phyloP scores from a whole-genome alignment of 2,888 invertebrate genomes.

The Philhelius pedissequus region DNA sequence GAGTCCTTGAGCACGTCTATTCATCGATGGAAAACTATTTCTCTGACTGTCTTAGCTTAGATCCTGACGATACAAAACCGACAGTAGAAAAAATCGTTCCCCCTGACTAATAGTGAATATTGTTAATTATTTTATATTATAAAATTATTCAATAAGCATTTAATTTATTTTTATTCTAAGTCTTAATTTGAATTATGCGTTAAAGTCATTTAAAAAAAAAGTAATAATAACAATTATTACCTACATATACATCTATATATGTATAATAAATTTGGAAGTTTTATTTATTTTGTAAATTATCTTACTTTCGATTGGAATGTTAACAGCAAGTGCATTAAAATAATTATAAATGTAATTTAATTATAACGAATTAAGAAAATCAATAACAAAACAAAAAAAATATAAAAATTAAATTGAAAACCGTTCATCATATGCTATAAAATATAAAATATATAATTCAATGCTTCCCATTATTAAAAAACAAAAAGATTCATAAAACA shows the following conservation, averaged over 20 bases:
- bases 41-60: constrained; percentile 92
- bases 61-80: constrained; percentile 86
- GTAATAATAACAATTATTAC: not conserved
- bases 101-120: constrained; percentile 73
- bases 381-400: constrained; percentile 9
- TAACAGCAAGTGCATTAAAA: constrained; percentile 70
- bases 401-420: not conserved
- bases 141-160: constrained; percentile 2
- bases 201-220: constrained; percentile 37
- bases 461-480: constrained; percentile 36
- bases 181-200: not conserved
- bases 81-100: constrained; percentile 79
- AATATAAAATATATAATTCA: not conserved
- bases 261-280: not conserved
- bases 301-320: constrained; percentile 53
- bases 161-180: not conserved
- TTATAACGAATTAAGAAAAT: constrained; percentile 47
- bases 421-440: constrained; percentile 39
- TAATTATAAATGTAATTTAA: constrained; percentile 46
- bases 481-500: not conserved
- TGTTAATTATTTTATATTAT: not conserved
- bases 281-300: constrained; percentile 1
- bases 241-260: no score
- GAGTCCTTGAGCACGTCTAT: constrained; percentile 94
- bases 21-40: constrained; percentile 96